Percentiles rank a stretch among this genome's conserved stretches.
These are phyloP conservation scores for Gymnorhina tibicen DNA, from an alignment of 2,113 vertebrate species.

Conservation along the genomic window DNA sequence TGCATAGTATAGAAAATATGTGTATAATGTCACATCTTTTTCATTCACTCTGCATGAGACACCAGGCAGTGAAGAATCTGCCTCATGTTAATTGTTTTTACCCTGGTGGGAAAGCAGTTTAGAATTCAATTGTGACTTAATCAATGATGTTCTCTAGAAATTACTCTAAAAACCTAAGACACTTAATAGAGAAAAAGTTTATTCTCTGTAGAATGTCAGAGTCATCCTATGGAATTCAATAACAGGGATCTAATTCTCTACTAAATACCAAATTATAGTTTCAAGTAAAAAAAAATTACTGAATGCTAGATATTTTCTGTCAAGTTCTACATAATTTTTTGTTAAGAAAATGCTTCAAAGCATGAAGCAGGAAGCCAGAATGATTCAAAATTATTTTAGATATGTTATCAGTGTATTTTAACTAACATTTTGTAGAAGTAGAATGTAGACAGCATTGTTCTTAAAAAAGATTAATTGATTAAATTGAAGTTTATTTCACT, in stretches of 20 bases:
- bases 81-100: neutral
- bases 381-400: neutral
- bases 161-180: neutral
- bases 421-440: neutral
- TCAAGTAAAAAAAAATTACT: neutral
- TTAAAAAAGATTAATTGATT: neutral
- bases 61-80: neutral
- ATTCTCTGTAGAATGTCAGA: neutral
- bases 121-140: slow-evolving; percentile 21
- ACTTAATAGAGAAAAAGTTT: neutral
- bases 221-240: neutral
- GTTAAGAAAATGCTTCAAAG: neutral
- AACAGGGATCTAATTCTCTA: neutral
- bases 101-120: neutral
- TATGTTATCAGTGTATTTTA: neutral
- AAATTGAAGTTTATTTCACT: neutral
- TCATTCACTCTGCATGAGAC: neutral
- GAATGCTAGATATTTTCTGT: neutral
- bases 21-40: neutral
- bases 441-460: neutral
- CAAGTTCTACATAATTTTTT: neutral
- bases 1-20: neutral
- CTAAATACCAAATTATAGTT: neutral
- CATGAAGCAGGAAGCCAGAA: neutral
- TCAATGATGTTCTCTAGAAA: neutral